Base-by-base conservation (phyloP, 2,113 vertebrate species). In the Cephalopholis sonnerati region DNA sequence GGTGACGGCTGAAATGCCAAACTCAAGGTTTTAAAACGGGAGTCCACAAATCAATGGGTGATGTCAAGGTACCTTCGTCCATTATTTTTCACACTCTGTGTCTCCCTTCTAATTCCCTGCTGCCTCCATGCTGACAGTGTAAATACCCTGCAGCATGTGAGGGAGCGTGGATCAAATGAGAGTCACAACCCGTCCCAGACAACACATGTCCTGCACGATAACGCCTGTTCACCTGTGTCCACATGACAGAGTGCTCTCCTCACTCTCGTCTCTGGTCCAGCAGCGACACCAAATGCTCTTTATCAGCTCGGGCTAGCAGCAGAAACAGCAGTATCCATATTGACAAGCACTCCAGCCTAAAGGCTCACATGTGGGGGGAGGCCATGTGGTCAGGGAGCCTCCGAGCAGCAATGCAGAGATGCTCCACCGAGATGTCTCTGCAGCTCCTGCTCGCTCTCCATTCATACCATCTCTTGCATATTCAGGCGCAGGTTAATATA, bases 381-480 rank as follows among this genome's bases (percentile, higher is more conserved):
- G 57, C 62, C 46, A 48, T 83, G 39, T 25, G n/a, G 53, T 71
- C 51, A 1, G 41, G 65, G 48, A 50, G 53, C 57, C 8, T 76
- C 65, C 57, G 36, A 54, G 67, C 57, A 69, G 58, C 41, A 65
- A 13, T 20, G n/a, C 24, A 46, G 32, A 75, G 58, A 77, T 8
- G 17, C 61, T 75, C 50, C 25, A 4, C 54, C 1, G 5, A 74
- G 58, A 69, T 74, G 13, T 79, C 57, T 87, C 68, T 64, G 62
- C 39, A 77, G 55, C 66, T 69, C 77, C 22, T 51, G 48, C 36
- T 62, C 27, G 0, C 29, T 32, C 63, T 82, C 61, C 62, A 48
- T 65, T 87, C 67, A 74, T 44, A 39, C 25, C 7, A 39, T 74
- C 36, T 48, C 50, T 61, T 81, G 76, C 62, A 73, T 57, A 78